phyloP scores from a whole-genome alignment of 2,888 invertebrate species.

The Kuschelorhynchus macadamiae region DNA sequence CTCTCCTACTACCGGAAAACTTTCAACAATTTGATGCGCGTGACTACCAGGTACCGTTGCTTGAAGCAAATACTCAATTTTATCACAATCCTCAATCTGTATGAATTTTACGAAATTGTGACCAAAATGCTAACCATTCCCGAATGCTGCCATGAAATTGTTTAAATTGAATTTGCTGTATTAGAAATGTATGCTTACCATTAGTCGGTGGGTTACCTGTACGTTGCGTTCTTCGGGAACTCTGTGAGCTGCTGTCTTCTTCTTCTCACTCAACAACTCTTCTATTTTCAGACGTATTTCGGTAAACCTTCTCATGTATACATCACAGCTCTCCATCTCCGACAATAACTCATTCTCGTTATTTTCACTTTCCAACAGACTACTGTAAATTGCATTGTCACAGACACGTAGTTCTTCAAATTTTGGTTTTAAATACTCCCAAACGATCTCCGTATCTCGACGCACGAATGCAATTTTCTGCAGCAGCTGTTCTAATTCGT shows the following conservation, averaged over 20 bases:
- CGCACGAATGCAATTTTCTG: too few species aligned
- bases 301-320: neutral
- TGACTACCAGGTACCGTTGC: neutral
- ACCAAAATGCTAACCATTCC: conserved; percentile 51
- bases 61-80: neutral
- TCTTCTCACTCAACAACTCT: neutral
- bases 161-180: conserved; percentile 43
- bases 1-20: neutral
- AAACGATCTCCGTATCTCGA: too few species aligned
- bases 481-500: too few species aligned
- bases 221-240: neutral
- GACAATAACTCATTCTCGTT: neutral
- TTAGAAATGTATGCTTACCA: conserved; percentile 41
- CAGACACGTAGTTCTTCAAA: too few species aligned
- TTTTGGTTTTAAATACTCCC: too few species aligned
- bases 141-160: conserved; percentile 48
- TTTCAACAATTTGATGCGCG: neutral
- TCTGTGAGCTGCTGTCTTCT: neutral
- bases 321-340: neutral
- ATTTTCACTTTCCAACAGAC: neutral
- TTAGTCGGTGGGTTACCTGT: neutral
- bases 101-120: neutral
- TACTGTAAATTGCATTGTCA: too few species aligned
- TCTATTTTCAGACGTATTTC: neutral
- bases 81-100: neutral